Conservation (phyloP, 2,797 vertebrate species). For the Schizopygopsis malacanthus region DNA sequence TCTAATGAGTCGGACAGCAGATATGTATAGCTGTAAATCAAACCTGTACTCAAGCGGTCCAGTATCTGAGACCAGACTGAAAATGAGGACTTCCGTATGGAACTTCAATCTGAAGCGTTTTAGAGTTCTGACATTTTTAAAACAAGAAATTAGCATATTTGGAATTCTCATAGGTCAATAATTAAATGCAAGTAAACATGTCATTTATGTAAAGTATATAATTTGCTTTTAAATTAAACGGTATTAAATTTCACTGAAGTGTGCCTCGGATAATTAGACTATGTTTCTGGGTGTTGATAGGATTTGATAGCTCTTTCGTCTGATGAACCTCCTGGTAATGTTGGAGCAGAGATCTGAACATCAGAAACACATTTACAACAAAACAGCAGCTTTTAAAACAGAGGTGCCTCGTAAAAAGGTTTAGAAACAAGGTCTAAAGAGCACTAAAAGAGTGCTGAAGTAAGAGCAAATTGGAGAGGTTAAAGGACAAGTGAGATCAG, state of each 20-base stretch:
- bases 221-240: neutral
- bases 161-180: neutral
- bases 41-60: neutral
- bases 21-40: constrained; percentile 26
- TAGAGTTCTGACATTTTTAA: neutral
- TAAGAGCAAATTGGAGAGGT: neutral
- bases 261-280: too few relatives aligned
- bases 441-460: neutral
- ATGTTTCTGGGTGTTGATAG: neutral
- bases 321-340: neutral
- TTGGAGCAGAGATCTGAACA: neutral
- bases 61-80: neutral
- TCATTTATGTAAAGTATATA: neutral
- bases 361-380: neutral
- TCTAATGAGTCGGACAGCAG: constrained; percentile 15
- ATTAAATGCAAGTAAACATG: neutral
- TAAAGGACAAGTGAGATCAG: neutral
- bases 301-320: neutral
- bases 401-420: neutral
- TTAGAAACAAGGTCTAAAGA: neutral
- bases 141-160: neutral
- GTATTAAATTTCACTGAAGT: neutral
- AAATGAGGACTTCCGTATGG: constrained; percentile 13
- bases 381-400: constrained; percentile 9
- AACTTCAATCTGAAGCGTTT: neutral